A percentile compares a stretch with the other conserved stretches of the same genome.
Evolutionary conservation across 2,113 vertebrate species (phyloP).

Genomic region (Chunga burmeisteri): DNA sequence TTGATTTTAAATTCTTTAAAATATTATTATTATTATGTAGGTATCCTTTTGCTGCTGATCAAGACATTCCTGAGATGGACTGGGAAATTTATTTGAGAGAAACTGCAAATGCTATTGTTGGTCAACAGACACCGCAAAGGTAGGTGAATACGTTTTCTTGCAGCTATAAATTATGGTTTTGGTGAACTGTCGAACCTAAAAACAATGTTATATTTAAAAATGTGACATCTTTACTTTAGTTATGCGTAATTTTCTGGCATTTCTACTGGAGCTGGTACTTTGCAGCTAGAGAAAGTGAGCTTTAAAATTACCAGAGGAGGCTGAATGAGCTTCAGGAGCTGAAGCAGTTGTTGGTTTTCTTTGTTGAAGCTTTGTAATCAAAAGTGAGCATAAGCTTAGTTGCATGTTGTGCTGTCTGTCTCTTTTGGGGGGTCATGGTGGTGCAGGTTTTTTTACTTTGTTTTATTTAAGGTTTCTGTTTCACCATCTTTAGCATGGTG

Average conservation of each 20-base stretch:
- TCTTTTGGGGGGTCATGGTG: no score
- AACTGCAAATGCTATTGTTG: conserved; percentile 92
- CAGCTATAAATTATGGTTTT: neutral
- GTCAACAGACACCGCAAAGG: conserved; percentile 94
- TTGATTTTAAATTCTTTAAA: neutral
- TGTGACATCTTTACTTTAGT: neutral
- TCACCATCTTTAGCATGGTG: neutral
- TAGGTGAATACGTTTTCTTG: conserved; percentile 18
- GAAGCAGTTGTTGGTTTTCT: neutral
- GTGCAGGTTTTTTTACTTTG: neutral
- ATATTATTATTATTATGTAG: conserved; percentile 60
- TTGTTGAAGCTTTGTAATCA: neutral
- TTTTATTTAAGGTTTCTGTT: neutral
- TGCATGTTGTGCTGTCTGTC: neutral
- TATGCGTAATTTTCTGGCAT: neutral
- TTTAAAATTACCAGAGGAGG: neutral
- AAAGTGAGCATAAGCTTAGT: neutral
- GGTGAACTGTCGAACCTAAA: neutral
- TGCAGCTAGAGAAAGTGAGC: neutral
- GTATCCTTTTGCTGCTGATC: conserved; percentile 91
- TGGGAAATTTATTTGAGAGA: conserved; percentile 97
- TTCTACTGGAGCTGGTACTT: neutral
- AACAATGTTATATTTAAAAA: neutral
- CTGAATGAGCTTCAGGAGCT: neutral
- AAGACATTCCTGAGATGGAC: conserved; percentile 92